Evolutionary conservation across 64 coral and sea anemone genomes (phyloP), one percentile per base, ranked within the genome.

Genomic region (Dendrophyllia cribrosa): DNA sequence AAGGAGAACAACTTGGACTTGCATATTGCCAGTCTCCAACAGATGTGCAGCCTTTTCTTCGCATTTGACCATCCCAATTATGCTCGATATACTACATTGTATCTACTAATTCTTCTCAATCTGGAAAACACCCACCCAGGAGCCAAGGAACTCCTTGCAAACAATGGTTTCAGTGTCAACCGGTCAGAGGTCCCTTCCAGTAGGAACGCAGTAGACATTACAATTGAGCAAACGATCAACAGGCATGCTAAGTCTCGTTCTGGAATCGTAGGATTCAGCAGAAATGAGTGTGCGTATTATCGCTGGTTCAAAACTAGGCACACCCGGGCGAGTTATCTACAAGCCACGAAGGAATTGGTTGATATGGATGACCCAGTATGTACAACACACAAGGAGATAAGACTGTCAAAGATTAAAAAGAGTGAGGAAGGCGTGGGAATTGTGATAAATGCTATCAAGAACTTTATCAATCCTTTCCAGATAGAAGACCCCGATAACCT

Each of bases 181-280:
- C 44, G 65, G 49, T 86, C 83, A 19, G 44, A 67, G 10, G 46
- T 86, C 46, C 83, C 65, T 7, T 45, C 61, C 43, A 49, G 26
- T 21, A 66, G 83, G 47, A 86, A 70, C 52, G 65, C 83, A 26
- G 65, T 71, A 14, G 83, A 86, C 83, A 70, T 86, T 11, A 86
- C 83, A 11, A 86, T 86, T 50, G 65, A 86, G 49, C 83, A 86
- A 53, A 86, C 63, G 17, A 86, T 86, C 45, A 86, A 70, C 49
- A 23, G 65, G 2, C 64, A 86, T 47, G 65, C 83, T 0, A 86
- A 86, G 23, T 63, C 60, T 15, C 60, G 12, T 3, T 3, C 4
- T 16, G 60, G 60, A 11, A 63, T 63, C 15, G 16, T 63, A 11
- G 15, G 60, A 3, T 63, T 63, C 12, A 63, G 60, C 16, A 7